These are phyloP conservation scores for Tridacna crocea DNA, from an alignment of 2,888 invertebrate genomes.

Conservation along the genomic window DNA sequence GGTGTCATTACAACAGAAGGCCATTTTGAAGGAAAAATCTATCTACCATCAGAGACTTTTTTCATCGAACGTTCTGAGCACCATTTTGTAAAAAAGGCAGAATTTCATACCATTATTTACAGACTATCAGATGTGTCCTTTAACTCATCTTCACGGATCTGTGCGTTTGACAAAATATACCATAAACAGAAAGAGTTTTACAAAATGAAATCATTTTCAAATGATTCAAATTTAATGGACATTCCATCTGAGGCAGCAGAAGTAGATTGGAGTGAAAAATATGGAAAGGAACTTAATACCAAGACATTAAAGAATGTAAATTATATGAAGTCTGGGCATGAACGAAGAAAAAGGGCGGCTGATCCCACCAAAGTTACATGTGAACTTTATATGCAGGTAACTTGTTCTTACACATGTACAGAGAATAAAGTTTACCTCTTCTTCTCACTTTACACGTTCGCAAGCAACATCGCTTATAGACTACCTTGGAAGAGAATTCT, in stretches of 20 bases:
- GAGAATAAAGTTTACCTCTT: no score
- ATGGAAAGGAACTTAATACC: slow-evolving; percentile 2
- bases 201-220: neutral
- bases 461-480: no score
- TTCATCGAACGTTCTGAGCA: slow-evolving; percentile 96
- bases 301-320: neutral
- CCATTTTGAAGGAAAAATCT: slow-evolving; percentile 94
- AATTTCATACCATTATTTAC: slow-evolving; percentile 96
- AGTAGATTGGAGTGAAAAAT: neutral
- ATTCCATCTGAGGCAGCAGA: neutral
- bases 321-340: neutral
- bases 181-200: slow-evolving; percentile 22
- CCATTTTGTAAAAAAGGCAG: slow-evolving; percentile 89
- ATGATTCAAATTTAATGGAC: neutral
- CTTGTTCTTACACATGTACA: no score
- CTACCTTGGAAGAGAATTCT: no score
- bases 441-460: no score
- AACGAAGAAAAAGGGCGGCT: slow-evolving; percentile 63
- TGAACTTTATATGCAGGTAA: slow-evolving; percentile 73
- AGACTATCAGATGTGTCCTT: slow-evolving; percentile 93
- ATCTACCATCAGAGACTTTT: slow-evolving; percentile 87
- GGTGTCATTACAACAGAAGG: slow-evolving; percentile 94
- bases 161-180: slow-evolving; percentile 62
- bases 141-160: slow-evolving; percentile 75
- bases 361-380: slow-evolving; percentile 91